These are phyloP conservation scores for Panzeria rudis DNA, from an alignment of 2,888 invertebrate genomes.

Conservation along the genomic window DNA sequence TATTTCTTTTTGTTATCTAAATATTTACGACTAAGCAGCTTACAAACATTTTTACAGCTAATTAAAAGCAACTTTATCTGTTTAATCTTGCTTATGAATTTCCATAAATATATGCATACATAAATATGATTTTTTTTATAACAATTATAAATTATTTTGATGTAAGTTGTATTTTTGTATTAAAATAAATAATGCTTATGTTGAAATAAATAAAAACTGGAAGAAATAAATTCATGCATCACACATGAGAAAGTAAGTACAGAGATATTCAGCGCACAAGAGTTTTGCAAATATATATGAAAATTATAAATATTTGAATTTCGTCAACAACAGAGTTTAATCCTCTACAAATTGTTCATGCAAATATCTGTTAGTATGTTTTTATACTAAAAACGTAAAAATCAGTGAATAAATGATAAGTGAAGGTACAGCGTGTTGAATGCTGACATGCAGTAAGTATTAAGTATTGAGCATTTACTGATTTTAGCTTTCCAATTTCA, in stretches of 20 bases:
- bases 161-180: not conserved
- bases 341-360: conserved; percentile 35
- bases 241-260: not conserved
- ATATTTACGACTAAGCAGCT: conserved; percentile 1
- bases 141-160: not conserved
- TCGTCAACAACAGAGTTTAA: conserved; percentile 45
- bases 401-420: no score
- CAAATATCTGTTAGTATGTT: no score
- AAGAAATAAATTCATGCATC: not conserved
- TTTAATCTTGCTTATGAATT: conserved; percentile 7
- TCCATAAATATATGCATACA: not conserved
- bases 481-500: no score
- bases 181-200: not conserved
- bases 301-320: conserved; percentile 58
- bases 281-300: conserved; percentile 35
- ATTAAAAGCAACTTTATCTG: conserved; percentile 23
- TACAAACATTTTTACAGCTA: conserved; percentile 11
- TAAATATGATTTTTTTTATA: not conserved
- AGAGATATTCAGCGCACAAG: conserved; percentile 36
- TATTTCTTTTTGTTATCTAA: not conserved
- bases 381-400: no score
- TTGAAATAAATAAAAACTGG: not conserved
- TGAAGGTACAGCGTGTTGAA: no score
- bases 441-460: no score
- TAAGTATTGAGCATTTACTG: no score